Base-by-base conservation (phyloP, 2,113 vertebrate species). In the Cryptomyrus ogoouensis region DNA sequence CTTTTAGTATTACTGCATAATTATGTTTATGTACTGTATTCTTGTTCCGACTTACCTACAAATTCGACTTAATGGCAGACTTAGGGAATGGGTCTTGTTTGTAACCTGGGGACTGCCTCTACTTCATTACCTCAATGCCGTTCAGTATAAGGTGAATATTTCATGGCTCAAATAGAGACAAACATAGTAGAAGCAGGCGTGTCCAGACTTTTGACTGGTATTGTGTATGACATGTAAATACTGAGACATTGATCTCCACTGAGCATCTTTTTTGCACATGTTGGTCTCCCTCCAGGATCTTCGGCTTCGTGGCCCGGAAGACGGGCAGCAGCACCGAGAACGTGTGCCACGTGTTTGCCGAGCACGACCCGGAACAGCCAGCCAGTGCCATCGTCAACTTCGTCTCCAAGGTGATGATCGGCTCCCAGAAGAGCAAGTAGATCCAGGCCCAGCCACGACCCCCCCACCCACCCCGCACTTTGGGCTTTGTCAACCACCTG, bases 361-460 rank as follows among this genome's bases (percentile, higher is more conserved):
- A 99, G 74, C 97, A 99, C 0, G 98, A 99, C 94, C 98, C 98
- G 0, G 98, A 99, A 92, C 98, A 99, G 88, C 98, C 98, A 0
- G 97, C 98, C 88, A 99, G 97, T 0, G 98, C 98, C 90, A 98
- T 99, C 2, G 98, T 99, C 93, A 99, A 98, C 95, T 99, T 99
- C 87, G 98, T 99, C 80, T 98, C 98, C 53, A 99, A 98, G 94
- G 98, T 99, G 91, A 99, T 99, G 98, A 99, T 99, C 0, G 98
- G 98, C 84, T 98, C 97, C 3, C 96, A 97, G 56, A 98, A 97
- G 94, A 97, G 97, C 94, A 96, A 96, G n/a, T 95, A 93, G 56
- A 42, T 12, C 21, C 12, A 84, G 58, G 42, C 24, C 4, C 24
- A 17, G 49, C 4, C n/a, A 42, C 21, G 21, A 44, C 39, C 24